Evolutionary conservation across 1,140 invertebrate species (phyloP).

Genomic region (Augochlora pura): DNA sequence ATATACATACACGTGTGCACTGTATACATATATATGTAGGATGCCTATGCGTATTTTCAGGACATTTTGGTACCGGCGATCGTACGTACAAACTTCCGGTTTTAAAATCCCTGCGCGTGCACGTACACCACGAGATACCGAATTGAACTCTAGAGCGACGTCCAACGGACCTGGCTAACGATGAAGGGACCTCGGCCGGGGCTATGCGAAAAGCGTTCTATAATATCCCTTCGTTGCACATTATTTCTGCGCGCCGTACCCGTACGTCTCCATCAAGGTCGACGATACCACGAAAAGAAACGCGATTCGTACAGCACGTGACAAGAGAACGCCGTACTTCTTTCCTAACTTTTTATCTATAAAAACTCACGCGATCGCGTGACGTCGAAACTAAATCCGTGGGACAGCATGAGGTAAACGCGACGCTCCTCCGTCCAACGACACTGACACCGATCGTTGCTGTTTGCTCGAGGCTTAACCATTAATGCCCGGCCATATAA

Average conservation of each 20-base stretch:
- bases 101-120: not conserved
- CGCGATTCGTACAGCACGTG: not conserved
- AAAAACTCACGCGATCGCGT: no score
- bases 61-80: conserved; percentile 23
- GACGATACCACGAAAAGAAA: not conserved
- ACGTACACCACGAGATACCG: not conserved
- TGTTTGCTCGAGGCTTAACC: no score
- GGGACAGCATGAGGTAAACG: no score
- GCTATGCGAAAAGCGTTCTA: not conserved
- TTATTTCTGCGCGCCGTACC: not conserved
- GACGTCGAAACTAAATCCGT: no score
- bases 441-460: no score
- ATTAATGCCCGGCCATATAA: no score
- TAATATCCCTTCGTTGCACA: not conserved
- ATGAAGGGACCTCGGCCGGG: not conserved
- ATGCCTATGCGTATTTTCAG: conserved; percentile 30
- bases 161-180: not conserved
- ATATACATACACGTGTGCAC: no score
- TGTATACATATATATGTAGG: conserved; percentile 19
- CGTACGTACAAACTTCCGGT: conserved; percentile 1
- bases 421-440: no score
- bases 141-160: not conserved
- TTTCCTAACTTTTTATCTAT: no score
- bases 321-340: not conserved
- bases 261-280: not conserved